Conservation (phyloP, 2,113 vertebrate species). For the Columbina picui region DNA sequence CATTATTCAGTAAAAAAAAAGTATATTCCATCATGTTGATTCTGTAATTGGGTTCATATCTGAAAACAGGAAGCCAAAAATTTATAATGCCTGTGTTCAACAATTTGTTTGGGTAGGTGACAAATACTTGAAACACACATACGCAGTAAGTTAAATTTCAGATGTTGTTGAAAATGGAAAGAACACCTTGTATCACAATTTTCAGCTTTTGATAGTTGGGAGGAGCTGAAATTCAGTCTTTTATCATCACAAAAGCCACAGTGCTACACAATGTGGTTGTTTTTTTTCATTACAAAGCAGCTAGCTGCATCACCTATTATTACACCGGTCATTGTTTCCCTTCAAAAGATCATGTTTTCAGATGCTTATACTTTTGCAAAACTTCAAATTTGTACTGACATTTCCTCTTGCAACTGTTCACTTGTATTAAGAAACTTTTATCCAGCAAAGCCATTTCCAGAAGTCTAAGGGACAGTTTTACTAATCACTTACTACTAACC, state of each 20-base stretch:
- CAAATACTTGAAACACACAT: neutral
- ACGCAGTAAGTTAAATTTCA: neutral
- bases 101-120: neutral
- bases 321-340: fast-evolving
- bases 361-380: neutral
- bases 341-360: neutral
- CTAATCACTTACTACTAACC: neutral
- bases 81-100: neutral
- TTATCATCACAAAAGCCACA: neutral
- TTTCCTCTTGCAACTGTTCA: neutral
- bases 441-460: neutral
- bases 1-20: neutral
- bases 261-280: neutral
- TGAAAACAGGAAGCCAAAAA: neutral
- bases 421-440: neutral
- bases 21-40: neutral
- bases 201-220: neutral
- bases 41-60: neutral
- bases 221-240: neutral
- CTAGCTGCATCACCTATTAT: neutral
- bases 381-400: neutral
- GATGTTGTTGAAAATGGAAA: neutral
- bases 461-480: neutral
- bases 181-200: neutral
- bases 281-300: neutral